Conservation (phyloP, 2,888 invertebrate species). For the Drosophila lutescens region DNA sequence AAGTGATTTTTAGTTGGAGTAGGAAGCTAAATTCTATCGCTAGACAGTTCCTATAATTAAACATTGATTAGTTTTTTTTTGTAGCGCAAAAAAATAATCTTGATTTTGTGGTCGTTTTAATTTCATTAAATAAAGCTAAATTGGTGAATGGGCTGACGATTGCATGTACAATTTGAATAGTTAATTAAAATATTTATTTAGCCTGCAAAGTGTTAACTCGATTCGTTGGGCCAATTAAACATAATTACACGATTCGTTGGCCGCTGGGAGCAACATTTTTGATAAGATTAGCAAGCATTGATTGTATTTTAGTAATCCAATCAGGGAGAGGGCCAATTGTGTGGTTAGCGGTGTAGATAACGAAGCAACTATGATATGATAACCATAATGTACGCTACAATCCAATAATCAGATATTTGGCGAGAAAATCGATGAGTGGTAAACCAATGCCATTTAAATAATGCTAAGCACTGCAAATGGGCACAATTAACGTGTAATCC, state of each 20-base stretch:
- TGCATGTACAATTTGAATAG: constrained; percentile 22
- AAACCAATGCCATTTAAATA: neutral
- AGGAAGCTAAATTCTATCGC: constrained; percentile 7
- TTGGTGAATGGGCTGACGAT: constrained; percentile 18
- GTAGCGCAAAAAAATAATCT: constrained; percentile 20
- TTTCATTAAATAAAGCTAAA: constrained; percentile 10
- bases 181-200: constrained; percentile 36
- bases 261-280: constrained; percentile 15
- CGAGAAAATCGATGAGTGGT: neutral
- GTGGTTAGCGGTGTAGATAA: neutral
- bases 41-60: constrained; percentile 32
- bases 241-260: constrained; percentile 29
- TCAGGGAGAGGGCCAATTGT: neutral
- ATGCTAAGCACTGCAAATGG: constrained; percentile 35
- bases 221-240: constrained; percentile 36
- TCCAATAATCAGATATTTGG: constrained; percentile 11
- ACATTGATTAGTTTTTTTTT: constrained; percentile 21
- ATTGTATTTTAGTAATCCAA: constrained; percentile 26
- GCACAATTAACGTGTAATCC: constrained; percentile 38
- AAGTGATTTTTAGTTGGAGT: constrained; percentile 3
- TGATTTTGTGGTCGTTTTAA: constrained; percentile 27
- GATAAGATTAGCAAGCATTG: constrained; percentile 32
- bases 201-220: constrained; percentile 26
- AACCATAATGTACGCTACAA: constrained; percentile 1
- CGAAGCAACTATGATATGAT: neutral